Evolutionary conservation across 2,888 invertebrate genomes (phyloP).

Genomic region (Cylindroiulus punctatus): DNA sequence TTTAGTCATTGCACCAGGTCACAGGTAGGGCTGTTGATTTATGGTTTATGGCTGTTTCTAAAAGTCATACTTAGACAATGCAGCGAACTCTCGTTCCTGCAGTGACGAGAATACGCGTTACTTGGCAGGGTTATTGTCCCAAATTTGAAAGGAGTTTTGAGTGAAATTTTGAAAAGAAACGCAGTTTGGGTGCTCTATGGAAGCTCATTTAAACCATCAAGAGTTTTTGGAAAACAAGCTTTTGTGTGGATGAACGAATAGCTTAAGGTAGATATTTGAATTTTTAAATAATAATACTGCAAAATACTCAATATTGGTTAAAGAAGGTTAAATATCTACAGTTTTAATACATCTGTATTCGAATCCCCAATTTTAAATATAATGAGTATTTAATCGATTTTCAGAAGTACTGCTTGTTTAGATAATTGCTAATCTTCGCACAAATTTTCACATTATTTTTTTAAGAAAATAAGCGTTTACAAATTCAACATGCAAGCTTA

Average conservation of each 20-base stretch:
- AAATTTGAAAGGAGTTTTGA: conserved; percentile 22
- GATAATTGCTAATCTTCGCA: no score
- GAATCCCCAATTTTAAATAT: background rate
- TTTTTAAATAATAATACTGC: background rate
- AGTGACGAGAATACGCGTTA: conserved; percentile 15
- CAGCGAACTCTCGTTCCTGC: conserved; percentile 2
- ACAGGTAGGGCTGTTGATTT: conserved; percentile 41
- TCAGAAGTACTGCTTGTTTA: background rate
- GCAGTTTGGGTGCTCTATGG: conserved; percentile 23
- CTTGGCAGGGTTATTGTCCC: conserved; percentile 38
- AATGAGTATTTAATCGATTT: background rate
- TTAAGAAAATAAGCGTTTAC: no score
- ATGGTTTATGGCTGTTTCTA: conserved; percentile 36
- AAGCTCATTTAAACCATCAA: background rate
- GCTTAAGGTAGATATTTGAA: background rate
- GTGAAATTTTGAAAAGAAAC: conserved; percentile 17
- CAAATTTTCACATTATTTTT: no score
- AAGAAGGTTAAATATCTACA: background rate
- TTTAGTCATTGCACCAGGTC: conserved; percentile 29
- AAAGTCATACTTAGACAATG: conserved; percentile 12
- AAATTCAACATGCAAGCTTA: no score
- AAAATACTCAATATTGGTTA: background rate
- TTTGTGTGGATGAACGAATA: background rate
- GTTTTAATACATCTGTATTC: background rate
- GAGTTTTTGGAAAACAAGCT: background rate